Conservation (phyloP, 2,888 invertebrate species). For the Hypolimnas misippus region DNA sequence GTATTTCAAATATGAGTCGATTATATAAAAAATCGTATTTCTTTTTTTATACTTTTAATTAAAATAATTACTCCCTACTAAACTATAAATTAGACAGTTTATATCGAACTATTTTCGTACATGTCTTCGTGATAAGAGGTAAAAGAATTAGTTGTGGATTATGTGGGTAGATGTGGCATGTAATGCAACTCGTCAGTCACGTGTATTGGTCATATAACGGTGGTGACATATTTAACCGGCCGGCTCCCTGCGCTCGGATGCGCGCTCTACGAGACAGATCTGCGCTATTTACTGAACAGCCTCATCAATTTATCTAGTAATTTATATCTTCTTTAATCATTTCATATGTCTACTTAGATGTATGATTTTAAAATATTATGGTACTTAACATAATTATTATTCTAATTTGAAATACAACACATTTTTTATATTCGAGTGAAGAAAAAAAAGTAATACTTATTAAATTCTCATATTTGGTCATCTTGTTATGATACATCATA, state of each 20-base stretch:
- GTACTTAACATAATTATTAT: no score
- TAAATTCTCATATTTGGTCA: no score
- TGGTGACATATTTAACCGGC: conserved; percentile 68
- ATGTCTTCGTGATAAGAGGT: conserved; percentile 32
- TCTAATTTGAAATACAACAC: no score
- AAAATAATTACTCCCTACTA: no score
- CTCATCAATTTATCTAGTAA: neutral
- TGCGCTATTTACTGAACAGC: conserved; percentile 31
- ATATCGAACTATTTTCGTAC: neutral
- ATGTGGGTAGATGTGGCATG: conserved; percentile 29
- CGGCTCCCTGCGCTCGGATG: conserved; percentile 45
- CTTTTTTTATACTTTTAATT: neutral
- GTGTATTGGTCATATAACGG: conserved; percentile 59
- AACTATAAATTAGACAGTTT: no score
- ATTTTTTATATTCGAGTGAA: no score
- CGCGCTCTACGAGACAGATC: conserved; percentile 24
- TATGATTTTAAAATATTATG: no score
- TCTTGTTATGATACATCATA: no score
- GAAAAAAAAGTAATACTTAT: no score
- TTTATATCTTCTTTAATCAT: conserved; percentile 7
- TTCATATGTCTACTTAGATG: neutral
- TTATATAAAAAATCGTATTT: neutral
- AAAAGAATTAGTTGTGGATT: conserved; percentile 31
- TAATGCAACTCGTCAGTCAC: conserved; percentile 43
- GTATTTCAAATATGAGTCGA: neutral